Evolutionary conservation across 2,888 invertebrate genomes (phyloP).

Genomic region (Sphaerophoria taeniata): DNA sequence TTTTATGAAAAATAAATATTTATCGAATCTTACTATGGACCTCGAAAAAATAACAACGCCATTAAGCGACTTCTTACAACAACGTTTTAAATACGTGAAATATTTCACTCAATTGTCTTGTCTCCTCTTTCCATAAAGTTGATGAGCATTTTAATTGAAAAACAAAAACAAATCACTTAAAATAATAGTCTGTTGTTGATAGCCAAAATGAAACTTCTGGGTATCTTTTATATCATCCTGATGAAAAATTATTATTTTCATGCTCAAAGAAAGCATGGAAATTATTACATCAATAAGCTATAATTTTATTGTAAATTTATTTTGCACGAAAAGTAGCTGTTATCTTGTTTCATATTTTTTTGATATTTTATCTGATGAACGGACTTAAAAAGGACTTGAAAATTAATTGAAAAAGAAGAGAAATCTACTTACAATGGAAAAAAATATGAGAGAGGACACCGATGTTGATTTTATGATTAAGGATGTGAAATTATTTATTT

Average conservation of each 20-base stretch:
- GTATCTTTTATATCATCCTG: constrained; percentile 8
- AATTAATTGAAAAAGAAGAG: constrained; percentile 51
- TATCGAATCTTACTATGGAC: no score
- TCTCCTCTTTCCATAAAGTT: no score
- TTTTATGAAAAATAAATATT: no score
- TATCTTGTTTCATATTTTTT: constrained; percentile 5
- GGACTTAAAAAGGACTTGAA: neutral
- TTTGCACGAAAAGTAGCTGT: neutral
- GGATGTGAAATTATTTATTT: constrained; percentile 53
- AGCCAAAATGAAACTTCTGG: constrained; percentile 17
- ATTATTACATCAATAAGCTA: constrained; percentile 29
- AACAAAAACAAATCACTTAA: constrained; percentile 19
- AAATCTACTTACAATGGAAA: neutral
- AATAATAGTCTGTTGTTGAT: constrained; percentile 30
- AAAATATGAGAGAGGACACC: neutral
- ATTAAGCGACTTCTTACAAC: no score
- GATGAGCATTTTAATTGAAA: constrained; percentile 11
- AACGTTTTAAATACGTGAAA: no score
- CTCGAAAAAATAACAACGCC: no score
- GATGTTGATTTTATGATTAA: constrained; percentile 22
- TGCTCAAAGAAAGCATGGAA: constrained; percentile 1
- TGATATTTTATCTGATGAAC: neutral
- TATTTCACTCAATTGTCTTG: no score
- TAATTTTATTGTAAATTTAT: constrained; percentile 17
- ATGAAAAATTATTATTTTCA: constrained; percentile 28